These are phyloP conservation scores for Myiothlypis coronata DNA, from an alignment of 2,797 vertebrate genomes.

Conservation along the genomic window DNA sequence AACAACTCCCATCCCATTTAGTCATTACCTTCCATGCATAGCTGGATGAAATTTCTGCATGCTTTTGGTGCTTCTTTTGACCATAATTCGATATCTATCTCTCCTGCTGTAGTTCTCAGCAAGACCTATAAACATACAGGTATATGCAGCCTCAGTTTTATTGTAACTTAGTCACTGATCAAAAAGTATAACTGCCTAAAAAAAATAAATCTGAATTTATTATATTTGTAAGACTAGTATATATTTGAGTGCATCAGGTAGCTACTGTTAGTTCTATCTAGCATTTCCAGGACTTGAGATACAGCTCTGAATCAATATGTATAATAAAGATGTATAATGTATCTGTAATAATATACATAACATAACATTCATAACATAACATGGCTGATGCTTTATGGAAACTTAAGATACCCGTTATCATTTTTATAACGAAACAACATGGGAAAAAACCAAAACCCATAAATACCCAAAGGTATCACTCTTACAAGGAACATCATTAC, in stretches of 20 bases:
- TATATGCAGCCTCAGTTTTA: not conserved
- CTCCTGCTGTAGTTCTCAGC: slow-evolving; percentile 92
- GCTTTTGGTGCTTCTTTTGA: slow-evolving; percentile 96
- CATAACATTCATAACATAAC: not conserved
- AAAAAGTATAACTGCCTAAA: not conserved
- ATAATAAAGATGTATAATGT: not conserved
- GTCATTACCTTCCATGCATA: slow-evolving; percentile 93
- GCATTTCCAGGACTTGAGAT: not conserved
- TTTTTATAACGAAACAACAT: not conserved
- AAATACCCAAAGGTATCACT: not conserved
- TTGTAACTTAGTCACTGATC: not conserved
- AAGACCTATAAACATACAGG: slow-evolving; percentile 80
- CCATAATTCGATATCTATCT: slow-evolving; percentile 96
- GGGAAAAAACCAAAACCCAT: rapidly evolving
- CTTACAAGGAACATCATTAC: not conserved
- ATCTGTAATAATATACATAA: not conserved
- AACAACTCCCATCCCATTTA: not conserved
- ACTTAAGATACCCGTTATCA: not conserved
- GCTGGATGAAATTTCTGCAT: slow-evolving; percentile 93
- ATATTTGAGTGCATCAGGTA: not conserved
- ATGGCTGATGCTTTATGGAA: rapidly evolving
- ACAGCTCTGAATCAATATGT: rapidly evolving
- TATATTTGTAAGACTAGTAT: not conserved
- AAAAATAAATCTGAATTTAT: not conserved
- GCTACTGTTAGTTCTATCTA: not conserved